These are phyloP conservation scores for Dicaeum eximium DNA, from an alignment of 2,113 vertebrate species.

Conservation along the genomic window DNA sequence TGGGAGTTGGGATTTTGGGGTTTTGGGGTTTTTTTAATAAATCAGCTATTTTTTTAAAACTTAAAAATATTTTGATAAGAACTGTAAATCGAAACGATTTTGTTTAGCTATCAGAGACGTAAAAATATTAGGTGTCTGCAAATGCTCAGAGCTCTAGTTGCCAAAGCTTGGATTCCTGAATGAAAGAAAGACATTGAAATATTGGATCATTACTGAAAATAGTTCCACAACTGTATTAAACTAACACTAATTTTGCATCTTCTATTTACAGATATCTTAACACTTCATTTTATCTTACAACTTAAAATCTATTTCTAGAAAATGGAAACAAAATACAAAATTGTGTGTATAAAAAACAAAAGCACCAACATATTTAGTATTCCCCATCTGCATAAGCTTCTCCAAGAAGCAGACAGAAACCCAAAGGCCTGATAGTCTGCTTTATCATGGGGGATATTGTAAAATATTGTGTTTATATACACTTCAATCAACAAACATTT, in stretches of 20 bases:
- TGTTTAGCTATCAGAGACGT: not conserved
- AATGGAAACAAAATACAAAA: not conserved
- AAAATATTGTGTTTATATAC: not conserved
- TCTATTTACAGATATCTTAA: not conserved
- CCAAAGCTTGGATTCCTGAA: not conserved
- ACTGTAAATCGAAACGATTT: not conserved
- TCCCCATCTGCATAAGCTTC: not conserved
- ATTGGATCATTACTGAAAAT: not conserved
- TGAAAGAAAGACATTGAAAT: not conserved
- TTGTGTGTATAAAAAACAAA: not conserved
- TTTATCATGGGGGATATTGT: not conserved
- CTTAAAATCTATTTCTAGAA: not conserved
- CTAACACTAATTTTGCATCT: not conserved
- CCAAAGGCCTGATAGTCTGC: not conserved
- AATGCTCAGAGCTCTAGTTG: not conserved
- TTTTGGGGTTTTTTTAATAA: not conserved
- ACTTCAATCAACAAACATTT: not conserved
- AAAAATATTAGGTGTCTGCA: not conserved
- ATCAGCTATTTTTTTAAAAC: not conserved
- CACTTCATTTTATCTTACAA: not conserved
- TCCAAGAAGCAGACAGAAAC: not conserved
- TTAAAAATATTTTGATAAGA: not conserved
- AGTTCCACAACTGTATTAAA: not conserved
- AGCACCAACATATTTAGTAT: not conserved
- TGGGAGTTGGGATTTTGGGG: fast-evolving